A percentile compares a stretch with the other conserved stretches of the same genome.
Conservation (phyloP, 92 coral and sea anemone genomes). For the Isaurus tuberculatus region DNA sequence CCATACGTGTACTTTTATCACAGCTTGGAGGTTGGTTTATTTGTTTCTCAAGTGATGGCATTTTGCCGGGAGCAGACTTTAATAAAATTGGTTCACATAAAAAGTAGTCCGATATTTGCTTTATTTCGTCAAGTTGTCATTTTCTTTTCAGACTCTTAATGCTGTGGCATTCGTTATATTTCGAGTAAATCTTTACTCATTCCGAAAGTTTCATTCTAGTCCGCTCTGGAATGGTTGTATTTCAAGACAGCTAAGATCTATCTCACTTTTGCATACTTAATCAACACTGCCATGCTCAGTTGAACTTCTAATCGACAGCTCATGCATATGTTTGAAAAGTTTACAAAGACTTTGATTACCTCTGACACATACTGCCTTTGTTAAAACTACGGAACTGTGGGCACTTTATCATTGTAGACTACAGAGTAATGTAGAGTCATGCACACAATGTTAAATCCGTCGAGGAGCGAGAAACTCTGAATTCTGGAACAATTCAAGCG, state of each 20-base stretch:
- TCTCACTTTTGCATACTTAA: constrained; percentile 43
- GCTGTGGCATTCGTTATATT: constrained; percentile 16
- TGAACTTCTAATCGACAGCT: constrained; percentile 42
- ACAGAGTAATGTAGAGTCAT: constrained; percentile 3
- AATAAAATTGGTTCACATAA: constrained; percentile 37
- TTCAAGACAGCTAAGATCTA: constrained; percentile 15
- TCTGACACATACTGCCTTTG: constrained; percentile 25
- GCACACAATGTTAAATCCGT: not conserved
- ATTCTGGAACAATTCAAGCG: constrained; percentile 20
- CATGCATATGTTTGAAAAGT: constrained; percentile 32
- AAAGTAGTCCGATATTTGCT: constrained; percentile 48
- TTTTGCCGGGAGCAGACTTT: constrained; percentile 50
- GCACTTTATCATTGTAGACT: constrained; percentile 40
- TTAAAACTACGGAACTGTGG: constrained; percentile 19
- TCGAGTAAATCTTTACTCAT: constrained; percentile 5
- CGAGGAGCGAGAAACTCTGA: not conserved
- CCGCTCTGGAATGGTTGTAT: not conserved
- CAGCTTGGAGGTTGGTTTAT: constrained; percentile 23
- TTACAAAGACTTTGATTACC: constrained; percentile 43
- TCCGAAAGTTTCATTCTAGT: not conserved
- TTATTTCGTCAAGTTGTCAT: constrained; percentile 22
- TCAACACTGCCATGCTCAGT: constrained; percentile 35
- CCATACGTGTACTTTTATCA: constrained; percentile 39
- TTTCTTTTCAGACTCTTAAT: constrained; percentile 25
- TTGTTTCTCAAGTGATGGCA: constrained; percentile 51